A percentile compares a stretch with the other conserved stretches of the same genome.
phyloP scores from a whole-genome alignment of 2,797 vertebrate species.

The Carcharodon carcharias region DNA sequence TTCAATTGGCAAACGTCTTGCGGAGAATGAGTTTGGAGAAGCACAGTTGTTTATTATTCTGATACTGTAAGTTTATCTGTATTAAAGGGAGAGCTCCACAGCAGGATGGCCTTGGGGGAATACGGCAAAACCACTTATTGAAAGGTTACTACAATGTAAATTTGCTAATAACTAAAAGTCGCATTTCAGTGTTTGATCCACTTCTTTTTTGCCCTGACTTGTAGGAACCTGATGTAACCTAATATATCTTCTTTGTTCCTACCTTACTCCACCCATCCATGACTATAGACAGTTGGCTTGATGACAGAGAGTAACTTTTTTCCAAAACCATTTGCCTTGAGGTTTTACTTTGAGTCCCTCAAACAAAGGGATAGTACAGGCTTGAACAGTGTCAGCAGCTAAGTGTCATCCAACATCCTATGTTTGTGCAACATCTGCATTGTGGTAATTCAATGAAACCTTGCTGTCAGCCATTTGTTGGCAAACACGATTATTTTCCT shows the following conservation, averaged over 20 bases:
- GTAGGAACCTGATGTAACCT: neutral
- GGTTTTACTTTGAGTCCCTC: neutral
- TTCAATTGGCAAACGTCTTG: neutral
- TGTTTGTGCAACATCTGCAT: slow-evolving; percentile 14
- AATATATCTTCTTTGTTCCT: neutral
- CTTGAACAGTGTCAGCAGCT: neutral
- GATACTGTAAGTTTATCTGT: neutral
- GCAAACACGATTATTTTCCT: neutral
- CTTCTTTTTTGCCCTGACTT: neutral
- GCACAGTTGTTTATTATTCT: neutral
- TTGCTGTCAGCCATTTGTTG: neutral
- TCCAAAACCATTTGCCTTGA: neutral
- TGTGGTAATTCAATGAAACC: neutral
- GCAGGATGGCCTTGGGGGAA: neutral
- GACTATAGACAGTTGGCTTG: neutral
- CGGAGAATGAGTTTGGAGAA: neutral
- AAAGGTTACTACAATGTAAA: neutral
- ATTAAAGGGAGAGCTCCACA: neutral
- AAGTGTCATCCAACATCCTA: neutral
- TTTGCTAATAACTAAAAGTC: neutral
- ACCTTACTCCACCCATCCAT: neutral
- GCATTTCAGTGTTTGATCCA: neutral
- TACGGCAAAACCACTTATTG: neutral
- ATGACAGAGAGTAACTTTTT: neutral
- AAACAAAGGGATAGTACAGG: neutral